Evolutionary conservation across 2,888 invertebrate genomes (phyloP), one percentile per base, ranked within the genome.

Genomic region (Eilema caniola): DNA sequence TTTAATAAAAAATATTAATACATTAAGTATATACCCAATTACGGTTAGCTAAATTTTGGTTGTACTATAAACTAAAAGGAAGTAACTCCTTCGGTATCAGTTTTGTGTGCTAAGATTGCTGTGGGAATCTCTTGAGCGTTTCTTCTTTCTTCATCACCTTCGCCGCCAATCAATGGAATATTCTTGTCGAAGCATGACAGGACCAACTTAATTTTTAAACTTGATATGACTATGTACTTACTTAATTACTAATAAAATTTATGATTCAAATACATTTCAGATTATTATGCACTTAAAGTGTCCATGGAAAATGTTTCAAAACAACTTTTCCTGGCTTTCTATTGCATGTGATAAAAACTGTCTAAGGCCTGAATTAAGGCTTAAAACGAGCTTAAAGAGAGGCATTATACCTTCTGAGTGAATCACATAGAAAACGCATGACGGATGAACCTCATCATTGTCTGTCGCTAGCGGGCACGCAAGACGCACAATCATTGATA

Each of bases 61-160:
- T 20, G 1, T n/a, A n/a, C n/a, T n/a, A n/a, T n/a, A 10, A 53
- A 53, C n/a, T n/a, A 53, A n/a, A 53, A n/a, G n/a, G 53, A 53
- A 53, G n/a, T 53, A n/a, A n/a, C 53, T 53, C n/a, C 53, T 53
- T 10, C 10, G 8, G n/a, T 53, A 53, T 53, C 53, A 53, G 41
- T 41, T 0, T 53, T n/a, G 20, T 47, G n/a, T 53, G 53, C 53
- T 53, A n/a, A n/a, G 41, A 67, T n/a, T 63, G 67, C 24, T 33
- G 20, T 53, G 47, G 7, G 8, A 24, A 33, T 33, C 1, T 12
- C 47, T 25, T 37, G 53, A 33, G 3, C 62, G 20, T 62, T 31
- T 24, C 23, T 14, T 24, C 53, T 53, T n/a, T 53, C 33, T 37
- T 37, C 12, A 12, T 5, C 47, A 47, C 20, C n/a, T 20, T 53